phyloP scores from a whole-genome alignment of 2,797 vertebrate species.

The Neosilurus hyrtlii region DNA sequence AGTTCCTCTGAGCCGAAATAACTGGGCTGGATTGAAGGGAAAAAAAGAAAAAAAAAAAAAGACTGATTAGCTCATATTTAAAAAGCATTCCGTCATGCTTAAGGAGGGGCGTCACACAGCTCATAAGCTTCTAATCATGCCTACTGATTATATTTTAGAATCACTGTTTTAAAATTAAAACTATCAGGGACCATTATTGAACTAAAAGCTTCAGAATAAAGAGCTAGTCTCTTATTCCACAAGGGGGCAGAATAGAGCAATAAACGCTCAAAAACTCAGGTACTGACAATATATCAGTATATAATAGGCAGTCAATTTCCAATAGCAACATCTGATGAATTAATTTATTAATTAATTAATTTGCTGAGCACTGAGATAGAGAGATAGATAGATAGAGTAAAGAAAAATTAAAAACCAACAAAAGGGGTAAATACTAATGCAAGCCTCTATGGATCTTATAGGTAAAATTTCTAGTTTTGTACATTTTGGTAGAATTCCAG shows the following conservation, averaged over 20 bases:
- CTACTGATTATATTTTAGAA: neutral
- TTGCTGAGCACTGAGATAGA: too few species aligned
- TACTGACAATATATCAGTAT: neutral
- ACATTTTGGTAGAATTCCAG: neutral
- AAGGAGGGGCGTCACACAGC: neutral
- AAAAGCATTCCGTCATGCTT: neutral
- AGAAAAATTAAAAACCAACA: neutral
- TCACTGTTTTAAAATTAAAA: neutral
- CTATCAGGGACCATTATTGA: neutral
- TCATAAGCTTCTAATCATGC: neutral
- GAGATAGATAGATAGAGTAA: too few species aligned
- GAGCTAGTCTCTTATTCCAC: neutral
- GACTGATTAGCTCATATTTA: neutral
- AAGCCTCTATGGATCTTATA: neutral
- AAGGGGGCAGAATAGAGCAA: neutral
- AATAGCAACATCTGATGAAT: neutral
- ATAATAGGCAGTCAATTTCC: neutral
- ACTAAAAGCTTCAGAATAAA: neutral
- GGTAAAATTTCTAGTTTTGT: neutral
- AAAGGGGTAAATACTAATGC: too few species aligned
- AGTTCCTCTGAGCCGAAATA: conserved; percentile 85
- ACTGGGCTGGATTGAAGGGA: conserved; percentile 78
- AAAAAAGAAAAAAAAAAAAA: neutral
- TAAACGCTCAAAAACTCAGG: neutral
- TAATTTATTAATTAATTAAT: too few species aligned